Percentiles rank a stretch among this genome's conserved stretches.
Evolutionary conservation across 2,888 invertebrate species (phyloP).

Genomic region (Lepidochrysops patricia): DNA sequence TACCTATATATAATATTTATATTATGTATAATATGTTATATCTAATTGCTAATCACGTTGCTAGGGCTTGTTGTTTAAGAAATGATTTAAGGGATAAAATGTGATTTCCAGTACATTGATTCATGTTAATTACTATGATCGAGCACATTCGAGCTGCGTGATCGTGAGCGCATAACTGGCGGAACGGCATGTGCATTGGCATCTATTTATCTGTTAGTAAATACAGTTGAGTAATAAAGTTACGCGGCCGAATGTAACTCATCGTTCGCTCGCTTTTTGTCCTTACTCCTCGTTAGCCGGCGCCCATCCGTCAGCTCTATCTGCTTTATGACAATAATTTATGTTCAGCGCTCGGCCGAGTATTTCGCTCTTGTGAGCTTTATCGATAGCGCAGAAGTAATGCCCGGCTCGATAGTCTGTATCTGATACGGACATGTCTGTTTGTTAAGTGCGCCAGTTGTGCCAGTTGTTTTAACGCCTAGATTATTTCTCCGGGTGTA

Average conservation of each 20-base stretch:
- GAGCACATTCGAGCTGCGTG: conserved; percentile 37
- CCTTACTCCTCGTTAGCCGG: conserved; percentile 50
- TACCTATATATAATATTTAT: no score
- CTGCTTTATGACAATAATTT: conserved; percentile 73
- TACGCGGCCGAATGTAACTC: conserved; percentile 27
- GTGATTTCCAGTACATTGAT: neutral
- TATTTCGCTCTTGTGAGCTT: conserved; percentile 73
- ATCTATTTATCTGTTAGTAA: conserved; percentile 34
- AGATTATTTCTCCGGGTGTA: conserved; percentile 68
- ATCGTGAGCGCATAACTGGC: conserved; percentile 39
- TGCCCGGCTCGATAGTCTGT: conserved; percentile 67
- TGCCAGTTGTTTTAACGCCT: conserved; percentile 71
- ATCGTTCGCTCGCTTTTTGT: conserved; percentile 30
- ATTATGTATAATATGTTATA: no score
- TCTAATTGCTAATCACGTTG: no score
- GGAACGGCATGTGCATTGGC: conserved; percentile 35
- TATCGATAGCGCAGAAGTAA: conserved; percentile 72
- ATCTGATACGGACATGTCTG: conserved; percentile 73
- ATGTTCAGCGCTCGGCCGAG: conserved; percentile 64
- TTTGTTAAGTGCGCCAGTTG: conserved; percentile 71
- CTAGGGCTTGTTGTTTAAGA: no score
- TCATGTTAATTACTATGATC: neutral
- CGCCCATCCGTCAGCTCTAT: conserved; percentile 66
- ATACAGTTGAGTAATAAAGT: conserved; percentile 33
- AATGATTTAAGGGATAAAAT: neutral